Percentiles rank a stretch among this genome's conserved stretches.
These are phyloP conservation scores for Pao palembangensis DNA, from an alignment of 2,113 vertebrate species.

Conservation along the genomic window DNA sequence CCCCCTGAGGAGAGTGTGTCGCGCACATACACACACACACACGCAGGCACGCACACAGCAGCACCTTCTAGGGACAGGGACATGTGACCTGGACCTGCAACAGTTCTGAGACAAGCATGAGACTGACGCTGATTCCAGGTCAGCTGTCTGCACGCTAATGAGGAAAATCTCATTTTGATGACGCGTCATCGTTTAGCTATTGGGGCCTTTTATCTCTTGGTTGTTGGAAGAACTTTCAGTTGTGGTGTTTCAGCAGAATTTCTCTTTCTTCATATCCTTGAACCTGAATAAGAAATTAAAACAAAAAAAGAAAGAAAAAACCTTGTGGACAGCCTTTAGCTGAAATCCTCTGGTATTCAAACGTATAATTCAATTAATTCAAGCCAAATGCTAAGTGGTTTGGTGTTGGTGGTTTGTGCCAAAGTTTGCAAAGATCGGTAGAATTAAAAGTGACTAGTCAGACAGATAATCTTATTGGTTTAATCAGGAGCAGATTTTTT, in stretches of 20 bases:
- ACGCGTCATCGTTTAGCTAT: constrained; percentile 5
- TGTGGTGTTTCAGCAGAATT: constrained; percentile 48
- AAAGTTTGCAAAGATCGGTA: constrained; percentile 8
- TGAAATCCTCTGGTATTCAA: constrained; percentile 7
- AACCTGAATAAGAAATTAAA: constrained; percentile 4
- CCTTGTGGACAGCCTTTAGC: constrained; percentile 2
- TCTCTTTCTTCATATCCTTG: constrained; percentile 37
- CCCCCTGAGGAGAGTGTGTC: constrained; percentile 16
- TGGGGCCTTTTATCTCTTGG: not conserved
- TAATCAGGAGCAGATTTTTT: constrained; percentile 18
- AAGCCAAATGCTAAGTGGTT: constrained; percentile 30
- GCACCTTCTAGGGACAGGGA: constrained; percentile 23
- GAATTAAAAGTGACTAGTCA: constrained; percentile 13
- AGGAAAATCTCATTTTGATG: constrained; percentile 50
- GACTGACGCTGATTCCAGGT: constrained; percentile 45
- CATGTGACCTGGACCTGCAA: constrained; percentile 22
- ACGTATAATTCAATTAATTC: constrained; percentile 31
- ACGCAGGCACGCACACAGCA: not conserved
- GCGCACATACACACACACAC: no score
- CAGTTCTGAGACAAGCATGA: constrained; percentile 21
- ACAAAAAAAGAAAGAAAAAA: not conserved
- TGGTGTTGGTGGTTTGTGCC: constrained; percentile 30
- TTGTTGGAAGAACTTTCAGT: not conserved
- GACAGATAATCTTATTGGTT: constrained; percentile 16
- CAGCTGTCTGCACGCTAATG: constrained; percentile 33